Evolutionary conservation across 2,888 invertebrate species (phyloP), one percentile per base, ranked within the genome.

Genomic region (Chloromyia formosa): DNA sequence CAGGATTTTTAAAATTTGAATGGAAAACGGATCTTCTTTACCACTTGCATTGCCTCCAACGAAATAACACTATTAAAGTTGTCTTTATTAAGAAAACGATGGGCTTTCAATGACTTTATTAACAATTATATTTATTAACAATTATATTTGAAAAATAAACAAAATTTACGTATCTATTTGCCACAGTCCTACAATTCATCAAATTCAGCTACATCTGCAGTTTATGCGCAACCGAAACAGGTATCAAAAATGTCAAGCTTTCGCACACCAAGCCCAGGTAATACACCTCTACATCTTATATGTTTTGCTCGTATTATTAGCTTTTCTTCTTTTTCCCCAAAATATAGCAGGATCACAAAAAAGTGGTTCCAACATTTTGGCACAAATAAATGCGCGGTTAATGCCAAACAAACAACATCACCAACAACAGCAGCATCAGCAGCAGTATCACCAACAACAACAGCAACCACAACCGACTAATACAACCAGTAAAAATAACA

Each of bases 141-240:
- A n/a, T n/a, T n/a, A n/a, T n/a, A n/a, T n/a, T n/a, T n/a, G n/a
- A n/a, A n/a, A n/a, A n/a, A n/a, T n/a, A n/a, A n/a, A n/a, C n/a
- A n/a, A n/a, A n/a, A n/a, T n/a, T n/a, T n/a, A n/a, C n/a, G n/a
- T n/a, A n/a, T n/a, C n/a, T n/a, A n/a, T n/a, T n/a, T n/a, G n/a
- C n/a, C 2, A 58, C 80, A 85, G 85, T 83, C 85, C 79, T 84
- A 82, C 79, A 83, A 84, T 82, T 84, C 85, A 71, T 81, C 83
- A 61, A 78, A 77, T 79, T 75, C 78, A 54, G 75, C 77, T 45
- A 84, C 84, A 75, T 82, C 83, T 49, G 83, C 84, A 77, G 85
- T 86, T 74, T 86, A 86, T 80, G 86, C 86, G 68, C 86, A 86
- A 79, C 86, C 86, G 35, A 86, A 86, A 78, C 80, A 84, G 78